phyloP scores from a whole-genome alignment of 2,113 vertebrate species.

The Prunella fulvescens region DNA sequence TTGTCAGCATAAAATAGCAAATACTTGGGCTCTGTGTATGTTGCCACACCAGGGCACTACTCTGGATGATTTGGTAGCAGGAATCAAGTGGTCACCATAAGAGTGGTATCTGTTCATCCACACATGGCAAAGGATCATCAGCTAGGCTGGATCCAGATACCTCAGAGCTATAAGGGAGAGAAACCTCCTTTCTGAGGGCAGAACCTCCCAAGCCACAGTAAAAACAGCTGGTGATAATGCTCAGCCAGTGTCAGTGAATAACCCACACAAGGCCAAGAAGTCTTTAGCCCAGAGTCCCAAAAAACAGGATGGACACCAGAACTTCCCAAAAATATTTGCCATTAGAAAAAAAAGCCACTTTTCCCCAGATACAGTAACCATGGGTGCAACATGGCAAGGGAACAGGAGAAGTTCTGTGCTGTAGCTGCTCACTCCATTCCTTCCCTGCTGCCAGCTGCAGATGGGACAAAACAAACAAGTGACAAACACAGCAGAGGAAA shows the following conservation, averaged over 20 bases:
- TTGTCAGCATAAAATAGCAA: not conserved
- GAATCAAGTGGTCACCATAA: not conserved
- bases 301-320: not conserved
- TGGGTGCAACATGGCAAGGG: not conserved
- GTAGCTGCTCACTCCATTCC: not conserved
- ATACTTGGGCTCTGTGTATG: fast-evolving
- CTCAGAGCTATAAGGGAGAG: not conserved
- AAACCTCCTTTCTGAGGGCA: not conserved
- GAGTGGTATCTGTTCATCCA: not conserved
- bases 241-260: not conserved
- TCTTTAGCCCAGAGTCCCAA: not conserved
- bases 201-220: not conserved
- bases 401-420: not conserved
- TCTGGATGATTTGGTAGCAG: not conserved
- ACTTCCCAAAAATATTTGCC: not conserved
- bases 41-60: not conserved
- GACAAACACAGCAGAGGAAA: not conserved
- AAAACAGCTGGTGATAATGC: not conserved
- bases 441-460: not conserved
- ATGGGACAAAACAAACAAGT: fast-evolving
- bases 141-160: not conserved
- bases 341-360: not conserved
- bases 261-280: not conserved
- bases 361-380: not conserved
- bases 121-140: not conserved